These are phyloP conservation scores for Carassius gibelio DNA, from an alignment of 2,113 vertebrate genomes.

Conservation along the genomic window DNA sequence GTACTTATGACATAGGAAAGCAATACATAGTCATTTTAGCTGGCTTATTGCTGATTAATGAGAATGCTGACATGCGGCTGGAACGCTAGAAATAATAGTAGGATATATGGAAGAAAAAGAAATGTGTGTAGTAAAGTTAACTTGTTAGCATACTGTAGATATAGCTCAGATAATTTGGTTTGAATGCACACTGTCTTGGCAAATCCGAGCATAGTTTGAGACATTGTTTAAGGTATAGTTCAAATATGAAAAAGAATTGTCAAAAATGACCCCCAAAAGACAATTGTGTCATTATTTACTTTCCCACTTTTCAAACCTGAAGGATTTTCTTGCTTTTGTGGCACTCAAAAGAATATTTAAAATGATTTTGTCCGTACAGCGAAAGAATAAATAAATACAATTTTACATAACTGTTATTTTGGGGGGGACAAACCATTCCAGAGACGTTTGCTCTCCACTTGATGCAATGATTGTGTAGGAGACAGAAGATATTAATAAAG, in stretches of 20 bases:
- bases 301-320: not conserved
- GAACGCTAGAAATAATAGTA: too few relatives aligned
- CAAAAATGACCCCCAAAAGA: not conserved
- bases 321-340: not conserved
- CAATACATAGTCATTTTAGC: not conserved
- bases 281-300: not conserved
- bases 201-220: not conserved
- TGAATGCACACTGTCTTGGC: not conserved
- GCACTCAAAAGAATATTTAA: not conserved
- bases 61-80: too few relatives aligned
- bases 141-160: not conserved
- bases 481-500: too few relatives aligned
- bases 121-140: not conserved
- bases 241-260: not conserved
- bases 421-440: too few relatives aligned
- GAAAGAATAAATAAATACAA: not conserved
- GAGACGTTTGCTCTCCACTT: not conserved
- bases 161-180: not conserved
- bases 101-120: too few relatives aligned
- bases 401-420: too few relatives aligned
- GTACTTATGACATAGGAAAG: not conserved
- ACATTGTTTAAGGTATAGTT: not conserved
- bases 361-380: not conserved
- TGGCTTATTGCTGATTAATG: not conserved
- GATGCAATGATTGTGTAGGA: not conserved